These are phyloP conservation scores for Bos taurus DNA, from an alignment of 2,113 vertebrate species.

Conservation along the genomic window DNA sequence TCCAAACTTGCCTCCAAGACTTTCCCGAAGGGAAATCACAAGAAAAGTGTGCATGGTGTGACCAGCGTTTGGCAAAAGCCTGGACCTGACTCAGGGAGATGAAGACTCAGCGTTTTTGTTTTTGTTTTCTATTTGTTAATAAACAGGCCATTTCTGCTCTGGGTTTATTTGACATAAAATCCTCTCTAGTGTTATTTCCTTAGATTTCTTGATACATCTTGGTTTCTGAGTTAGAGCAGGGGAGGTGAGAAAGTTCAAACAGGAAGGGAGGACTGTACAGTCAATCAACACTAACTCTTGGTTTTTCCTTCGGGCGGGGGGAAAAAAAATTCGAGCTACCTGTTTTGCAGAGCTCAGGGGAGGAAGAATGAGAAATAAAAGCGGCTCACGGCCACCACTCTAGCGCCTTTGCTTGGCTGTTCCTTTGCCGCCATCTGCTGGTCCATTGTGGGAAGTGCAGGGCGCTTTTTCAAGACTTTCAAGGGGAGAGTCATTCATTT, in stretches of 20 bases:
- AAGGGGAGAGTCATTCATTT: not conserved
- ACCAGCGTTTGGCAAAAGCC: not conserved
- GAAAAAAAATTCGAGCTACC: not conserved
- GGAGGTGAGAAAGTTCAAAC: not conserved
- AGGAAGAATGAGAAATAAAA: accelerated
- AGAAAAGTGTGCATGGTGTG: not conserved
- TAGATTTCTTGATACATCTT: not conserved
- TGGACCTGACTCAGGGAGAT: not conserved
- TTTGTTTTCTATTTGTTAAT: not conserved
- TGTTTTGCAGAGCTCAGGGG: not conserved
- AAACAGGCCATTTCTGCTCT: not conserved
- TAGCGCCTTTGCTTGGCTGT: not conserved
- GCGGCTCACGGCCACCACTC: accelerated
- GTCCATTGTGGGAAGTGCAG: accelerated
- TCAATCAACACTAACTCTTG: not conserved
- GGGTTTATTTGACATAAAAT: not conserved
- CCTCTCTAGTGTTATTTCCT: not conserved
- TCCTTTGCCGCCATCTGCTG: constrained; percentile 80
- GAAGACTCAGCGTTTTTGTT: accelerated
- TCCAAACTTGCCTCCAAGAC: not conserved
- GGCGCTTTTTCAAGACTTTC: not conserved
- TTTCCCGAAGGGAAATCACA: not conserved
- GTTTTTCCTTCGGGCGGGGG: not conserved
- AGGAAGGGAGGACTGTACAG: not conserved
- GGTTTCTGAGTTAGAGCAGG: not conserved